phyloP scores from a whole-genome alignment of 1,140 invertebrate species.

The Hyles euphorbiae region DNA sequence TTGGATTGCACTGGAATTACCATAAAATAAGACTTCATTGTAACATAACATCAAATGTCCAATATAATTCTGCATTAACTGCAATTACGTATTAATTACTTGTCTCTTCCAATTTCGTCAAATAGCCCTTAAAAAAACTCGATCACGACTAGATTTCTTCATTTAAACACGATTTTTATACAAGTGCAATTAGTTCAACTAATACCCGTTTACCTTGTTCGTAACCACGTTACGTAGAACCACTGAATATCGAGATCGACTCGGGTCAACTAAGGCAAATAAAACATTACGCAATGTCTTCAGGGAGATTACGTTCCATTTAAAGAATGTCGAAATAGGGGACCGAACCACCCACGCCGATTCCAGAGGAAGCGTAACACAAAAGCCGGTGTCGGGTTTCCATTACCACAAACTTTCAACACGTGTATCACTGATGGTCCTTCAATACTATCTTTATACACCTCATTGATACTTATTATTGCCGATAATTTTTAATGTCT shows the following conservation, averaged over 20 bases:
- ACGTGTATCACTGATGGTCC: too few species aligned
- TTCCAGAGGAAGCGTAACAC: conserved; percentile 15
- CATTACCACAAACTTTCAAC: background rate
- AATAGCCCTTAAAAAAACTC: too few species aligned
- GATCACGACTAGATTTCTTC: too few species aligned
- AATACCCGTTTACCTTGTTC: conserved; percentile 26
- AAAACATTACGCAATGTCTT: background rate
- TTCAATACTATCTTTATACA: too few species aligned
- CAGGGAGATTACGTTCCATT: conserved; percentile 1
- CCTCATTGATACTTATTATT: too few species aligned
- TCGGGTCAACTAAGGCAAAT: conserved; percentile 12
- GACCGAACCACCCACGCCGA: conserved; percentile 11
- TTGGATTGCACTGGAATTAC: too few species aligned
- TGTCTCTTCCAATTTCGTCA: too few species aligned
- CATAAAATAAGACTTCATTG: too few species aligned
- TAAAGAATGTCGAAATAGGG: background rate
- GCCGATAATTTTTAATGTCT: too few species aligned
- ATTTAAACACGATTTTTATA: background rate
- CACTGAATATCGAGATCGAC: conserved; percentile 23
- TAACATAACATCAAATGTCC: too few species aligned
- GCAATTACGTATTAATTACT: too few species aligned
- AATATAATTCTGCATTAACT: too few species aligned
- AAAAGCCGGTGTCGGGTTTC: conserved; percentile 10
- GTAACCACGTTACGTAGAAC: conserved; percentile 21
- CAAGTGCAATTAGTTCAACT: conserved; percentile 5